Percentiles rank a stretch among this genome's conserved stretches.
These are phyloP conservation scores for Melangyna quadrimaculata DNA, from an alignment of 2,888 invertebrate genomes.

Conservation along the genomic window DNA sequence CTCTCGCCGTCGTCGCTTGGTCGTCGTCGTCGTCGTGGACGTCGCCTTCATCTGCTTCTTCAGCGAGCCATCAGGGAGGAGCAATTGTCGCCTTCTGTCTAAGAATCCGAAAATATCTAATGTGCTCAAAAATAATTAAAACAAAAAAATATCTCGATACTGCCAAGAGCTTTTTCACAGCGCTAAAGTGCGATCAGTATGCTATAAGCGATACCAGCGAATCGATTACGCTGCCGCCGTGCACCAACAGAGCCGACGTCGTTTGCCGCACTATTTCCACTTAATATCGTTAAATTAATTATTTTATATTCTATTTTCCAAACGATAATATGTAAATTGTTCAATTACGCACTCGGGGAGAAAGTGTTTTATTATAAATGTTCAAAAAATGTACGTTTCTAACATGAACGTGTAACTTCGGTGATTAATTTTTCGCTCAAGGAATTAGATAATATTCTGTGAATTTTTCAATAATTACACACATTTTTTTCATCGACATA, in stretches of 20 bases:
- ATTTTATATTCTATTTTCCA: slow-evolving; percentile 22
- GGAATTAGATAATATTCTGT: slow-evolving; percentile 25
- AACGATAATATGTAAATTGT: slow-evolving; percentile 28
- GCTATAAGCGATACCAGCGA: slow-evolving; percentile 67
- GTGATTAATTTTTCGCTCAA: slow-evolving; percentile 24
- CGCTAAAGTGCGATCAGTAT: slow-evolving; percentile 46
- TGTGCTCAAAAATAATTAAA: slow-evolving; percentile 29
- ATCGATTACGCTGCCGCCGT: slow-evolving; percentile 67
- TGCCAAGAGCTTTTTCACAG: slow-evolving; percentile 59
- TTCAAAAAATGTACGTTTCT: slow-evolving; percentile 44
- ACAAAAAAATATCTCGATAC: slow-evolving; percentile 19
- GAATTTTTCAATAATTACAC: slow-evolving; percentile 13
- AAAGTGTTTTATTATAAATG: slow-evolving; percentile 17
- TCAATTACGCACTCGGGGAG: slow-evolving; percentile 13
- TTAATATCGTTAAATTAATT: slow-evolving; percentile 25
- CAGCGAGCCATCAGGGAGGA: slow-evolving; percentile 7
- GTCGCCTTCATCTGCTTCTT: not conserved
- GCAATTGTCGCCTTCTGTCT: slow-evolving; percentile 62
- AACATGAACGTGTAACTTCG: not conserved
- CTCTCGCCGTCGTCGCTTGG: slow-evolving; percentile 6
- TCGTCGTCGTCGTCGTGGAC: not conserved
- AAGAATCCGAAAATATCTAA: slow-evolving; percentile 69
- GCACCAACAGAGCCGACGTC: slow-evolving; percentile 65
- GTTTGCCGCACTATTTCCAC: slow-evolving; percentile 55
- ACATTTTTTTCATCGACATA: slow-evolving; percentile 16